Evolutionary conservation across 2,113 vertebrate genomes (phyloP), one percentile per base, ranked within the genome.

Genomic region (Empidonax alnorum): DNA sequence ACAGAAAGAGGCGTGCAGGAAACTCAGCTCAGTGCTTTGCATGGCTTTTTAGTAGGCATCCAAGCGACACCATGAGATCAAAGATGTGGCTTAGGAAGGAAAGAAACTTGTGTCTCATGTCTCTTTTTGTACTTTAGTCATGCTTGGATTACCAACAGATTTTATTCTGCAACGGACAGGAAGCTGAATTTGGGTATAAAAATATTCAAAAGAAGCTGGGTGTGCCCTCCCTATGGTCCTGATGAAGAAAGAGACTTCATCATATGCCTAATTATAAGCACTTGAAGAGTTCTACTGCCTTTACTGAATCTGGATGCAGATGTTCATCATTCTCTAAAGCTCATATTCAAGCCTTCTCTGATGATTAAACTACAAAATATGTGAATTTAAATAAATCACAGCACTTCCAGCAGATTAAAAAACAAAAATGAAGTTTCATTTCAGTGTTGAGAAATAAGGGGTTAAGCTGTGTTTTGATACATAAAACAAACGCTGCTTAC

Each of bases 121-220:
- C 73, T 75, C 77, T 52, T 92, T 93, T 72, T 81, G 72, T 78
- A 75, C 9, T 33, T 65, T 7, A 92, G 83, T 92, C 86, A 78
- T 68, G 94, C 65, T 92, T 81, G 68, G 83, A 95, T 86, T 80
- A 63, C 83, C 65, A 81, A 90, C 80, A 87, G 83, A 95, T 87
- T 87, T 90, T 25, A 46, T 41, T 84, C 82, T 81, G 49, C 42
- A 71, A 91, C 59, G 61, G 89, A 46, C 55, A 84, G 67, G 92
- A 95, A 95, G 90, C 14, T 61, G 76, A 41, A 84, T 90, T 84
- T 94, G 76, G 27, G 27, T 80, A 67, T 53, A 33, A 89, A 86
- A 50, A 67, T n/a, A 93, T 37, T 85, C 72, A 59, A 79, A 97
- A 93, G 89, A 72, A 79, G 61, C 19, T 69, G 74, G 66, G 13